phyloP scores from a whole-genome alignment of 2,888 invertebrate species.

The Drosophila niveifrons region DNA sequence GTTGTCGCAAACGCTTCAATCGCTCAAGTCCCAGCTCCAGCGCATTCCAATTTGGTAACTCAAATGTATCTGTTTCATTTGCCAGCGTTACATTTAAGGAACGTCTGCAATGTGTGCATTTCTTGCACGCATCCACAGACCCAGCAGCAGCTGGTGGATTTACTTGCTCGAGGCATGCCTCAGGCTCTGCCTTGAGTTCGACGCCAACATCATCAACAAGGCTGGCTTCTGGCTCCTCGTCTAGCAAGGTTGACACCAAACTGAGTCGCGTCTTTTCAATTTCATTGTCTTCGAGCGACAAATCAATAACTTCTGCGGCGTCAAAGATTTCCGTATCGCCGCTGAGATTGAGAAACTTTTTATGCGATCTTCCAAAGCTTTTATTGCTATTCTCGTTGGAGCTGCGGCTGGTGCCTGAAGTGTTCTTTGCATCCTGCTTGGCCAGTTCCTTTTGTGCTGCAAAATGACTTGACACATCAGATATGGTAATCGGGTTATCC shows the following conservation, averaged over 20 bases:
- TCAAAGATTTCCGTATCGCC: slow-evolving; percentile 57
- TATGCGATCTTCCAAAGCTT: slow-evolving; percentile 32
- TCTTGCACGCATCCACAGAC: slow-evolving; percentile 55
- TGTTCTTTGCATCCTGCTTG: slow-evolving; percentile 18
- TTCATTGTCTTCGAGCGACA: slow-evolving; percentile 28
- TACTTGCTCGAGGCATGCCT: slow-evolving; percentile 42
- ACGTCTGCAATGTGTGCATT: slow-evolving; percentile 65
- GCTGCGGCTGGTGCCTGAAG: slow-evolving; percentile 30
- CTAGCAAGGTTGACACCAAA: slow-evolving; percentile 67
- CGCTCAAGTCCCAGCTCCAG: slow-evolving; percentile 46
- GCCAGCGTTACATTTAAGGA: slow-evolving; percentile 43
- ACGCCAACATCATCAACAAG: neutral
- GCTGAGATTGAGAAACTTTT: slow-evolving; percentile 51
- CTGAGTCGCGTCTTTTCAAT: slow-evolving; percentile 68
- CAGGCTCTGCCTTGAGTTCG: slow-evolving; percentile 5
- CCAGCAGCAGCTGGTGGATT: slow-evolving; percentile 30
- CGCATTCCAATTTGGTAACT: slow-evolving; percentile 44
- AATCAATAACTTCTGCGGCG: slow-evolving; percentile 17
- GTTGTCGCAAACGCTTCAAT: slow-evolving; percentile 52
- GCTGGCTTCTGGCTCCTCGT: slow-evolving; percentile 48
- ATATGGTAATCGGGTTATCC: slow-evolving; percentile 73
- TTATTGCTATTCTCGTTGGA: slow-evolving; percentile 50
- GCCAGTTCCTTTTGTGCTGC: slow-evolving; percentile 35
- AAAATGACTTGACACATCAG: slow-evolving; percentile 72
- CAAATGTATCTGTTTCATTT: slow-evolving; percentile 50